Conservation (phyloP, 2,888 invertebrate genomes). For the Drosophila tripunctata region DNA sequence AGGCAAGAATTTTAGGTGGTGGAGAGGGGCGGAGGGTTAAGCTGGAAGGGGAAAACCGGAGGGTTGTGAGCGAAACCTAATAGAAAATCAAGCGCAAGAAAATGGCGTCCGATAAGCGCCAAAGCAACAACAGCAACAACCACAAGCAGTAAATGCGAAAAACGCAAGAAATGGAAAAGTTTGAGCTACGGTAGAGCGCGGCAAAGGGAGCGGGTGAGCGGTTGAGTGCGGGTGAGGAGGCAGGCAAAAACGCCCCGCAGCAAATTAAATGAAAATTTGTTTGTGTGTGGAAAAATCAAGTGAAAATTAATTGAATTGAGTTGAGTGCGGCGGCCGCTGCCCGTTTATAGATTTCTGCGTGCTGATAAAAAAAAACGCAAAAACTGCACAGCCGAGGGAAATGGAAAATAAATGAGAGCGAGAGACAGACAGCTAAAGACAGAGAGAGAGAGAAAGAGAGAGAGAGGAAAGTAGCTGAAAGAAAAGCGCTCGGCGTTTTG, state of each 20-base stretch:
- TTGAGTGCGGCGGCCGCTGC: constrained; percentile 73
- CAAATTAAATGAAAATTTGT: constrained; percentile 76
- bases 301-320: constrained; percentile 84
- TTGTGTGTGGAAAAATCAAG: constrained; percentile 79
- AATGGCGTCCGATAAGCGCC: constrained; percentile 69
- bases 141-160: neutral
- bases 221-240: neutral
- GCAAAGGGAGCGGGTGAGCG: neutral
- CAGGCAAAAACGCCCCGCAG: constrained; percentile 51
- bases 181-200: neutral
- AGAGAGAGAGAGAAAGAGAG: neutral
- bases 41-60: no score
- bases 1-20: no score
- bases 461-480: constrained; percentile 6
- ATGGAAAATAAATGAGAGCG: neutral
- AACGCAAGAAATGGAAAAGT: neutral
- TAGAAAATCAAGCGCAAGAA: constrained; percentile 74
- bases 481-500: constrained; percentile 28
- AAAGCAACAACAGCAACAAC: neutral
- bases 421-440: neutral
- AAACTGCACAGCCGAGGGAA: no score
- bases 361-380: constrained; percentile 42
- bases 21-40: no score
- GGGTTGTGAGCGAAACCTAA: constrained; percentile 46
- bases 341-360: constrained; percentile 71